Evolutionary conservation across 2,888 invertebrate genomes (phyloP).

Genomic region (Dione vanillae): DNA sequence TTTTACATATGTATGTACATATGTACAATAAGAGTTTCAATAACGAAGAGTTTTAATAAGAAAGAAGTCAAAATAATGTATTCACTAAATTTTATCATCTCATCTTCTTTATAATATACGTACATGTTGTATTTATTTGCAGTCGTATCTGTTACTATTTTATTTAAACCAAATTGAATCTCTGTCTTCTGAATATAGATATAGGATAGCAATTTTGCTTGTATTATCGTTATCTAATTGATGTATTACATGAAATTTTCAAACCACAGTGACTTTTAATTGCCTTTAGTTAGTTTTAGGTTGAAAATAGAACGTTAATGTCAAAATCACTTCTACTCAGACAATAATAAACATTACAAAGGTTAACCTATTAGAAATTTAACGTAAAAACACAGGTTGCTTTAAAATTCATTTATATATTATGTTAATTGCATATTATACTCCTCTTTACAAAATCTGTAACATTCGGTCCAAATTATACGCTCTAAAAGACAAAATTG

Average conservation of each 20-base stretch:
- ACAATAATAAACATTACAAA: not conserved
- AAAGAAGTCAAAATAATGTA: too few species aligned
- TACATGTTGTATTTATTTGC: too few species aligned
- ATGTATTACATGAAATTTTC: conserved; percentile 1
- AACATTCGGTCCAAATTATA: conserved; percentile 8
- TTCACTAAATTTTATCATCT: too few species aligned
- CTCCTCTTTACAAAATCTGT: not conserved
- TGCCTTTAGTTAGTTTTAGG: not conserved
- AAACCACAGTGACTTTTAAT: not conserved
- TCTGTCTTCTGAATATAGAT: conserved; percentile 2
- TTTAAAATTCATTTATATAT: not conserved
- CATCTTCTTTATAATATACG: too few species aligned
- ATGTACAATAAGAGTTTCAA: too few species aligned
- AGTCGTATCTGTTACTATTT: not conserved
- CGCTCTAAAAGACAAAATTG: conserved; percentile 9
- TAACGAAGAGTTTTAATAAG: too few species aligned
- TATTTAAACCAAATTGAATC: not conserved
- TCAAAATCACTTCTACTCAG: not conserved
- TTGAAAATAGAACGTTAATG: not conserved
- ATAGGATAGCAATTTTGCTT: not conserved
- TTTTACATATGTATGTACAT: too few species aligned
- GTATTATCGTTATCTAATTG: conserved; percentile 8
- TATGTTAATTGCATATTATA: conserved; percentile 6
- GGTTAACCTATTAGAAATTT: not conserved
- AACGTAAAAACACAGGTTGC: not conserved